Evolutionary conservation across 2,888 invertebrate genomes (phyloP), one percentile per base, ranked within the genome.

Genomic region (Pollenia angustigena): DNA sequence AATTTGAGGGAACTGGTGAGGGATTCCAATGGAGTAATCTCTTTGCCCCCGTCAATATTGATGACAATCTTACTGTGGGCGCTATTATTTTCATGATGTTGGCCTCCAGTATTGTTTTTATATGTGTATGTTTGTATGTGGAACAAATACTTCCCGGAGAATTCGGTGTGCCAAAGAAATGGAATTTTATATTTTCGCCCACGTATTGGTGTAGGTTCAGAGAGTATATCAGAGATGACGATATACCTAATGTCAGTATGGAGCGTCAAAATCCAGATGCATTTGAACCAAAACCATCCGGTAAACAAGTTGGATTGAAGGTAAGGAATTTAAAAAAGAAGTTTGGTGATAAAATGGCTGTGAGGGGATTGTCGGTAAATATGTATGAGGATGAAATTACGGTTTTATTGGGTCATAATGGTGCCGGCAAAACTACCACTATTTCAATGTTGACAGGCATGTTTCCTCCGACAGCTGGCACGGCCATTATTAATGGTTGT

Each of bases 341-440:
- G 0, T 96, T 94, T 89, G 94, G 93, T 0, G 93, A 92, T 4
- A 95, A 93, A 91, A 91, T 94, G 42, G 97, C 95, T 1, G 96
- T 97, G 0, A 94, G 96, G 85, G 95, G 96, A 82, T 93, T 98
- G 71, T 95, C 95, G n/a, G 90, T 98, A 85, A 97, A 97, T 90
- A 96, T 98, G 95, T 98, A 97, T 91, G 96, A 97, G 91, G 96
- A 97, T 85, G 98, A 98, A 94, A 98, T 98, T 86, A 98, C 98
- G 0, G 97, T 97, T 3, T 91, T 97, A 16, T 93, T 97, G 56
- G 97, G 97, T 0, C 97, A 97, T 78, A 93, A 93, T 86, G 98
- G 98, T 4, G 98, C 98, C 68, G 98, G 98, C 12, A 98, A 98
- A 94, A 98, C 98, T 0, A 98, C 98, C 0, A 97, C 98, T 1